Base-by-base conservation (phyloP, 2,797 vertebrate species). In the Periparus ater region DNA sequence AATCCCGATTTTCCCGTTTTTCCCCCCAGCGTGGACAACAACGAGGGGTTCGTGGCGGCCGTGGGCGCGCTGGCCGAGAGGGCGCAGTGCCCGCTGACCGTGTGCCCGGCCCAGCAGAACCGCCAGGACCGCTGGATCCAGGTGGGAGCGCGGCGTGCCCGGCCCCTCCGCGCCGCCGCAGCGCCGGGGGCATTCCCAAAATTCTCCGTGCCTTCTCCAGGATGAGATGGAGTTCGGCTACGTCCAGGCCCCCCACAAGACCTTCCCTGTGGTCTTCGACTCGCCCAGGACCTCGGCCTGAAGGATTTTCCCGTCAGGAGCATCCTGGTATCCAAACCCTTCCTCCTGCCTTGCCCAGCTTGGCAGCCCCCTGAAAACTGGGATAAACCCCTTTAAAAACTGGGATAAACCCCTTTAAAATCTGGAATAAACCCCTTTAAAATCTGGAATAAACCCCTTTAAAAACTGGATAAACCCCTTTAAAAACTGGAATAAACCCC, bases 211-310 rank as follows among this genome's bases (percentile, higher is more conserved):
- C 48, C 38, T 29, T n/a, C 74, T 53, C 15, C 60, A 77, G 74
- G 74, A 77, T 9, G 74, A 77, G 74, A 1, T 77, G 32, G 74
- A 77, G 38, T 77, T 77, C 2, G 74, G 74, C 25, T 77, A 77
- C 25, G 5, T 63, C 58, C 74, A 77, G 9, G 74, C 74, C 3
- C 74, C 74, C 15, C 38, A 77, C 38, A 77, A 99, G 6, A 61
- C 65, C 1, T 98, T 99, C 58, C 99, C 99, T 0, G 99, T 99
- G 16, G 99, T 99, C 61, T 98, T 99, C 4, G 99, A 99, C 95
- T 99, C 99, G 0, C 99, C 99, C 3, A 98, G 99, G 97, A 99
- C 18, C 20, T 96, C 3, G 4, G 54, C 0, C 98, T 99, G 26
- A 29, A 66, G 26, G 91, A 98, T 50, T 99, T 99, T 71, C 98